Evolutionary conservation across 2,888 invertebrate species (phyloP), one percentile per base, ranked within the genome.

Genomic region (Caradrina kadenii): DNA sequence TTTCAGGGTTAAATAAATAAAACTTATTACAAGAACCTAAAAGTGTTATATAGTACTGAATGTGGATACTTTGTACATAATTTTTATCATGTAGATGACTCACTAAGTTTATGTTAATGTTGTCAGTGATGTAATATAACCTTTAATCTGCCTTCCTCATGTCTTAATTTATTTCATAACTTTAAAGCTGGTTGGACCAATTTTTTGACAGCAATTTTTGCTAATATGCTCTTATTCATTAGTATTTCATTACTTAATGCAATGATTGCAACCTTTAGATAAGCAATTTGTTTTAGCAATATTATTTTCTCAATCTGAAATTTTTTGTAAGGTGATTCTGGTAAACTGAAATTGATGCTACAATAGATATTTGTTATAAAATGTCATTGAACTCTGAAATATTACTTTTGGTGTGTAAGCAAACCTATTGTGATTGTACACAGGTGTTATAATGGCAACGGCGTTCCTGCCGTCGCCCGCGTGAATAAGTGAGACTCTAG

Each of bases 371-470:
- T 53, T 60, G 21, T 76, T 52, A 55, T 52, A 26, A 26, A 26
- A 26, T 26, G 2, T 26, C 64, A 63, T 50, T 26, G 39, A 61
- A 60, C 22, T 35, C 19, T 26, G 55, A 49, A 60, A 45, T 53
- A 45, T 45, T 42, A 55, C 21, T 42, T 52, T 66, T 63, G 35
- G 55, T 63, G 63, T 73, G 63, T 83, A 70, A 81, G 64, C 65
- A 75, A 55, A 63, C 72, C 61, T 68, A 54, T 62, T 79, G 49
- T 82, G 59, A 19, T 87, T 93, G 87, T 86, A 60, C 49, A 70
- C 91, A 96, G 95, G 93, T 94, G 95, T 94, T 92, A 95, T 94
- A 94, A 95, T 96, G 96, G 96, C 94, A 89, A 93, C 94, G 93
- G 94, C 86, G 87, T 76, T 89, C 77, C 89, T 81, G 90, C 92